Base-by-base conservation (phyloP, 2,113 vertebrate species). In the Oreochromis aureus region DNA sequence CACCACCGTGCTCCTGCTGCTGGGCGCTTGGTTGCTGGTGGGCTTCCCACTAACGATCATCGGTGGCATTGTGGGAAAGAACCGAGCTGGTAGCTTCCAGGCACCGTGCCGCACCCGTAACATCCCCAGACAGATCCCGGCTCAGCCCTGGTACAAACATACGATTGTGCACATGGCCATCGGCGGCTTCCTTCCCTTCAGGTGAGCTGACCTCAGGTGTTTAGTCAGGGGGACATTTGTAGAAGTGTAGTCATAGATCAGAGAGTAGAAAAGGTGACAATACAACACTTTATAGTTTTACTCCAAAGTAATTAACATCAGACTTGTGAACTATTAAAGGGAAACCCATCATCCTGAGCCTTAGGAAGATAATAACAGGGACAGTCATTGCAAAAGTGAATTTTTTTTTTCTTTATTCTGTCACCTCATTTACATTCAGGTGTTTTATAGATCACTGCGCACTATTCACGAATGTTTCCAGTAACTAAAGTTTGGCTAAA, bases 131-230 rank as follows among this genome's bases (percentile, higher is more conserved):
- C 98, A 98, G 94, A 98, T 98, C 91, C 98, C 98, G 0, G n/a
- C 92, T 6, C 98, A 98, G 90, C 98, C 98, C 24, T 98, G 98
- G 98, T 98, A 98, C 96, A 98, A 98, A 87, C 97, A 97, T 86
- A 92, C 97, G 0, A 92, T 97, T 1, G 96, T 98, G 32, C 98
- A 98, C 95, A 98, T 98, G 97, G 97, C 97, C 86, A 98, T 98
- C 5, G 98, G 98, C 0, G 98, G 98, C 87, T 98, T 98, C 93
- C 95, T 98, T 55, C 98, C 98, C 30, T 98, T 98, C 97, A 98
- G 98, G 98, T 98, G 92, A 92, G 90, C 27, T 9, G 39, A 19
- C 7, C 73, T 78, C 46, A 34, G 46, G 27, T 51, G 46, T 53
- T 78, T 30, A 78, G 73, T 53, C 46, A 69, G 39, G 19, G 61